Evolutionary conservation across 2,888 invertebrate genomes (phyloP), one percentile per base, ranked within the genome.

Genomic region (Silvanus unidentatus): DNA sequence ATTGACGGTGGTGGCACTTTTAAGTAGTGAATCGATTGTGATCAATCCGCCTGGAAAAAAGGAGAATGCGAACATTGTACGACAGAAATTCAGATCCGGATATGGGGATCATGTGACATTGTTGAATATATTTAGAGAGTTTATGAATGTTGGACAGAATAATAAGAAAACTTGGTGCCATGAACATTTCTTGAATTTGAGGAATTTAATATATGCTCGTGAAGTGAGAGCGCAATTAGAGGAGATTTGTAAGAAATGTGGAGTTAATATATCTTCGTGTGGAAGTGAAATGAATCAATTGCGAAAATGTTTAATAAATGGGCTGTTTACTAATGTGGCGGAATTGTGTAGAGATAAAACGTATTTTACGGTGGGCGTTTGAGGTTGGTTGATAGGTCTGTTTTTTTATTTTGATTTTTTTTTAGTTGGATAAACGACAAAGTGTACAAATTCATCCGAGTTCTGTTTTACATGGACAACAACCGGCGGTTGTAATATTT

Each of bases 101-200:
- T 81, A 88, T 54, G 97, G 99, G 9, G 98, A 99, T 71, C 94
- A 94, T 65, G 75, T 97, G 35, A 95, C 92, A 1, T 74, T 94
- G 42, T 75, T 98, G 10, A 98, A 95, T 69, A 86, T 96, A 29
- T 96, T 80, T 68, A 82, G 83, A 61, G 86, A 84, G 2, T 96
- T 81, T 70, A 80, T 78, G 57, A 84, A 82, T 62, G 77, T 82
- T 0, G 80, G 82, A 2, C 60, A 62, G 45, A 58, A 50, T 35
- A 82, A 82, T 60, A 86, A 84, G 72, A 78, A 82, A 79, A 76
- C 77, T 69, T 95, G 93, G 92, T 95, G 95, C 65, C 84, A 82
- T 64, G 91, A 93, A 56, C 91, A 96, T 71, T 94, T 82, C 66
- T 73, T 96, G 40, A 88, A 93, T 66, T 76, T 79, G 49, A 79